Evolutionary conservation across 2,113 vertebrate genomes (phyloP).

Genomic region (Morphnarchus princeps): DNA sequence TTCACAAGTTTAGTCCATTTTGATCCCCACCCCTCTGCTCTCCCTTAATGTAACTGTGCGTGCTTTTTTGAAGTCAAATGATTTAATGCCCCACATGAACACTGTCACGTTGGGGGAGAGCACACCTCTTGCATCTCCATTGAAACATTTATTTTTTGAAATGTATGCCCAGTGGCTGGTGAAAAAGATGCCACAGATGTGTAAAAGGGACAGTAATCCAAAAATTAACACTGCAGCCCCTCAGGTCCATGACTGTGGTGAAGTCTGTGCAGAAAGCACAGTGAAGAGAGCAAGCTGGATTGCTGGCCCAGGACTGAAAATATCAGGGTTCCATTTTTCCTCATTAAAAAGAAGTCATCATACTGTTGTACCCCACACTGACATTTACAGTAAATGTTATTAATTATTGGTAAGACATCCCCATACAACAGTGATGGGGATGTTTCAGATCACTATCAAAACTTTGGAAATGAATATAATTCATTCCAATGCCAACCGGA

Average conservation of each 20-base stretch:
- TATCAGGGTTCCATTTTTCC: not conserved
- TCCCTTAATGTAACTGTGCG: too few species aligned
- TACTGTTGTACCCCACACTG: not conserved
- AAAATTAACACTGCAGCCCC: not conserved
- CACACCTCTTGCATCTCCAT: not conserved
- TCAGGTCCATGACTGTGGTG: not conserved
- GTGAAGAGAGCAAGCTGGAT: not conserved
- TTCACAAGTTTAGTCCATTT: not conserved
- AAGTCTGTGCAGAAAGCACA: not conserved
- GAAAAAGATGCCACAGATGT: not conserved
- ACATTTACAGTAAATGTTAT: not conserved
- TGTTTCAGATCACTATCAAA: not conserved
- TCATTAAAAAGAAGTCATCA: not conserved
- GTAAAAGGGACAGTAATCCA: not conserved
- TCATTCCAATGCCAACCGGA: not conserved
- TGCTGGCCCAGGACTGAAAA: not conserved
- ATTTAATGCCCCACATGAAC: not conserved
- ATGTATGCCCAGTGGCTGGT: rapidly evolving
- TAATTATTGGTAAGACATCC: not conserved
- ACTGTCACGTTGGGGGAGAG: not conserved
- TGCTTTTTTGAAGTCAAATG: not conserved
- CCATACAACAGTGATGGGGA: not conserved
- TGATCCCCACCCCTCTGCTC: not conserved
- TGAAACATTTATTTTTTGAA: not conserved
- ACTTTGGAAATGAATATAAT: not conserved